A percentile compares a stretch with the other conserved stretches of the same genome.
phyloP scores from a whole-genome alignment of 2,888 invertebrate species.

The Eremobia ochroleuca region DNA sequence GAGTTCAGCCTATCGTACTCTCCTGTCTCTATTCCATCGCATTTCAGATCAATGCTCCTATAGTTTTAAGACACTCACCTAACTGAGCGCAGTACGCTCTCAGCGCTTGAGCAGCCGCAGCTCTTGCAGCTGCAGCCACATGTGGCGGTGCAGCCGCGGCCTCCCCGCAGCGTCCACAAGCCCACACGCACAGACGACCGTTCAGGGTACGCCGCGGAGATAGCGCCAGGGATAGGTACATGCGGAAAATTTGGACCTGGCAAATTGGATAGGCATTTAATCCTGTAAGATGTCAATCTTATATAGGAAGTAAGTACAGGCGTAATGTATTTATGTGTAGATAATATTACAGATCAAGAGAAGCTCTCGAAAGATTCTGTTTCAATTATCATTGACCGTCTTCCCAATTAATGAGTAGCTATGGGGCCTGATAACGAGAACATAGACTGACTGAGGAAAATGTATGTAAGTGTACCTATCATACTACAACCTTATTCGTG shows the following conservation, averaged over 20 bases:
- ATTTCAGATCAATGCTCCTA: neutral
- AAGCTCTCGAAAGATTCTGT: neutral
- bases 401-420: too few relatives aligned
- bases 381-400: neutral
- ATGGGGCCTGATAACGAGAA: neutral
- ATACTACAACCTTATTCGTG: neutral
- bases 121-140: conserved; percentile 93
- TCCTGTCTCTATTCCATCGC: neutral
- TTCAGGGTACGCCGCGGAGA: conserved; percentile 97
- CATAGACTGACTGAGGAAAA: neutral
- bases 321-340: neutral
- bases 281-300: neutral
- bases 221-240: conserved; percentile 96
- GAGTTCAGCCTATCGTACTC: neutral
- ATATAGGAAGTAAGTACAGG: neutral
- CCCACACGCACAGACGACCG: conserved; percentile 96
- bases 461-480: neutral
- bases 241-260: conserved; percentile 92
- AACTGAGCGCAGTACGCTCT: conserved; percentile 96
- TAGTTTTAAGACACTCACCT: conserved; percentile 83
- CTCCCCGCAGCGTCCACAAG: conserved; percentile 96
- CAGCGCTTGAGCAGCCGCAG: conserved; percentile 97
- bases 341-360: neutral
- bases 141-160: conserved; percentile 95
- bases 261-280: neutral